Base-by-base conservation (phyloP, 2,797 vertebrate species). In the Falco concolor region DNA sequence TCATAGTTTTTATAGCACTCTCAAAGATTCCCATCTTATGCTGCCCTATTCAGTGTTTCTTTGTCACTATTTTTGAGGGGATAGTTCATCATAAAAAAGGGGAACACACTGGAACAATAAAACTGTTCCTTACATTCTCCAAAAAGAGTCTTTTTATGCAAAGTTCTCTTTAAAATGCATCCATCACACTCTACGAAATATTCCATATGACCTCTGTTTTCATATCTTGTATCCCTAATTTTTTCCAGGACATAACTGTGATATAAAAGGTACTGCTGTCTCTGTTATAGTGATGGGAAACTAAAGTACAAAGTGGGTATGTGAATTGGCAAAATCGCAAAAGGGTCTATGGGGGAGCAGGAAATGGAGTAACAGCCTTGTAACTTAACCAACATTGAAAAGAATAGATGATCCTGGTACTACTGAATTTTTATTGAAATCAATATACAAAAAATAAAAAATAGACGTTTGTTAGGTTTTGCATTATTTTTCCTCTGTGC, bases 251-350 rank as follows among this genome's bases (percentile, higher is more conserved):
- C 40, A 18, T 56, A 74, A 36, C 10, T 56, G 59, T 42, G 86
- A 34, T 64, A 28, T 32, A 52, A 68, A 84, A 89, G 89, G 78
- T 76, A 23, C 80, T 27, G 76, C 60, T 93, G 56, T 94, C 75
- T 78, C 65, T 60, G 13, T 47, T 86, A 10, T 11, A 15, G 50
- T 23, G 59, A 93, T 34, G 84, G 95, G 53, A 93, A 92, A 93
- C 94, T 53, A 45, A 84, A 93, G 63, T 42, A 70, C 49, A 28
- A 87, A 87, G 63, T 38, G 56, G 36, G 72, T 21, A 38, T 7
- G 11, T 44, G 86, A 90, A 84, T 47, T 95, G 92, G 88, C 70
- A 92, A 92, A 89, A 89, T 92, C 77, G 74, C 81, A 92, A 45
- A 84, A 89, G 81, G 86, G 84, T 63, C 81, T 84, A 12, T 79